Percentiles rank a stretch among this genome's conserved stretches.
phyloP scores from a whole-genome alignment of 1,140 invertebrate genomes.

The Drosophila micromelanica region DNA sequence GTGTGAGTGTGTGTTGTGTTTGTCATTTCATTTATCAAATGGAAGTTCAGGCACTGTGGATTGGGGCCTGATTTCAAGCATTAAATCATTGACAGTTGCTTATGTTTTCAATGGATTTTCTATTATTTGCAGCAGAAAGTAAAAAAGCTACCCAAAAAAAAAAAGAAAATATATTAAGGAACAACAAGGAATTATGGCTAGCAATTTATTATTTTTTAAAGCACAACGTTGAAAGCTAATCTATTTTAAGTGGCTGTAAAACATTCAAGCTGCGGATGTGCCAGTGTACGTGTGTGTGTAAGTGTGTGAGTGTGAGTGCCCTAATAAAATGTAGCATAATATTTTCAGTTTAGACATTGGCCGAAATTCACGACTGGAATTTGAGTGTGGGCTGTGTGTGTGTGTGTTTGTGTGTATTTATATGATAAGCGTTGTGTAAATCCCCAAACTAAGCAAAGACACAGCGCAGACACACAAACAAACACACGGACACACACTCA shows the following conservation, averaged over 20 bases:
- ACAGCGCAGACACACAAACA: slow-evolving; percentile 51
- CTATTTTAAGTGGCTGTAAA: slow-evolving; percentile 78
- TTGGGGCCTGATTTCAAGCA: slow-evolving; percentile 55
- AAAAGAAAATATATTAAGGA: not conserved
- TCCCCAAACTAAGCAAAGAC: slow-evolving; percentile 76
- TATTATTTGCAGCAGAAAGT: slow-evolving; percentile 44
- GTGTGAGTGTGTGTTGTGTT: slow-evolving; percentile 46
- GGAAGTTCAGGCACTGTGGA: slow-evolving; percentile 27
- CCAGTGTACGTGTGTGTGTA: slow-evolving; percentile 6
- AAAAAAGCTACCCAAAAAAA: not conserved
- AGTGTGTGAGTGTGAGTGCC: slow-evolving; percentile 24
- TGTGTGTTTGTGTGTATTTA: slow-evolving; percentile 31
- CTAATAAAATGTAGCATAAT: slow-evolving; percentile 80
- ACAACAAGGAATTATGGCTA: slow-evolving; percentile 50
- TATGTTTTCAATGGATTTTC: slow-evolving; percentile 73
- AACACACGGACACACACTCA: slow-evolving; percentile 23
- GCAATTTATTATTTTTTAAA: slow-evolving; percentile 67
- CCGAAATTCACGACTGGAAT: slow-evolving; percentile 12
- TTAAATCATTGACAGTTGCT: slow-evolving; percentile 78
- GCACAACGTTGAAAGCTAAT: slow-evolving; percentile 73
- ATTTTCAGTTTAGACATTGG: slow-evolving; percentile 64
- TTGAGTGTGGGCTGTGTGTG: slow-evolving; percentile 26
- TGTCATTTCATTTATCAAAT: slow-evolving; percentile 74
- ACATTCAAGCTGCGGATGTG: slow-evolving; percentile 37
- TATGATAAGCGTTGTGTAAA: slow-evolving; percentile 74